Conservation (phyloP, 2,797 vertebrate species). For the Poeciliopsis presidionis region DNA sequence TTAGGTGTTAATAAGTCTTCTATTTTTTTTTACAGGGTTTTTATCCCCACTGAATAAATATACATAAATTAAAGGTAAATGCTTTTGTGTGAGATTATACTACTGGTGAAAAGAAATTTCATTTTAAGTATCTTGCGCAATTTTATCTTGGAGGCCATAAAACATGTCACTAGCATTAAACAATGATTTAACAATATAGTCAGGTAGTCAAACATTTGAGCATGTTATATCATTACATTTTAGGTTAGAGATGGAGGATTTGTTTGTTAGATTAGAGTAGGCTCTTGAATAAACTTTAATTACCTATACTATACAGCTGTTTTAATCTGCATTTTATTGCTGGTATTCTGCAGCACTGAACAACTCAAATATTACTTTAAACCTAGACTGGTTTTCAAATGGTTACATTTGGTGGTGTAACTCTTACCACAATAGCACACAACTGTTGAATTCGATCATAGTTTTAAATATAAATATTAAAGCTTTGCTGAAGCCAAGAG, state of each 20-base stretch:
- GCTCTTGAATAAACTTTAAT: neutral
- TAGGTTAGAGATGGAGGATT: neutral
- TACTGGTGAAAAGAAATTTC: neutral
- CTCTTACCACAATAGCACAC: neutral
- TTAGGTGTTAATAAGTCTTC: neutral
- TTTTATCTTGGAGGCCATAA: neutral
- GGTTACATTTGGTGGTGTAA: neutral
- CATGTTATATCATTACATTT: neutral
- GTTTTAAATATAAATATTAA: neutral
- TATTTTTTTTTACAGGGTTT: neutral
- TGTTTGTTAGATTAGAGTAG: neutral
- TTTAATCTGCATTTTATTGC: neutral
- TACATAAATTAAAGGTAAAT: neutral
- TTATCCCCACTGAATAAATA: neutral
- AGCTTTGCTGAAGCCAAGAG: neutral
- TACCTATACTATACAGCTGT: neutral
- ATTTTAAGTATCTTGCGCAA: neutral
- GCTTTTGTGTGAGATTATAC: neutral
- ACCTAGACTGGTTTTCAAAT: neutral
- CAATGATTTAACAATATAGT: neutral
- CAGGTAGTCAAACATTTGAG: neutral
- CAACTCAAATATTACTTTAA: neutral
- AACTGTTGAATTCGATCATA: neutral
- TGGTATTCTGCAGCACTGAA: neutral
- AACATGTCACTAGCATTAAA: neutral